Evolutionary conservation across 2,888 invertebrate genomes (phyloP).

Genomic region (Galerucella nymphaeae): DNA sequence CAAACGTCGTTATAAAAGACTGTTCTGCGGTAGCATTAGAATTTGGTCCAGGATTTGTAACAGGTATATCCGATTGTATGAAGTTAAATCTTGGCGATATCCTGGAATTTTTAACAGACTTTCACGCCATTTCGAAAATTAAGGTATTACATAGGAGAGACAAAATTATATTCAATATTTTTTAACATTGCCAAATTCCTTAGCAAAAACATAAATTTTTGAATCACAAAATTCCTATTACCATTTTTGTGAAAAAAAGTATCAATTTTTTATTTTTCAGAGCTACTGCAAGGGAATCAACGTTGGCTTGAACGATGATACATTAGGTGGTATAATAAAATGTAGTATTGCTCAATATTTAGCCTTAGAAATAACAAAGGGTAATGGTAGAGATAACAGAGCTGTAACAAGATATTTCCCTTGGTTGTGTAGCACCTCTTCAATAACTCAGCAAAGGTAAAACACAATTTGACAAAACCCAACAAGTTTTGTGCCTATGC

Average conservation of each 20-base stretch:
- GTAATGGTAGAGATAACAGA: constrained; percentile 85
- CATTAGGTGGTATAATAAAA: constrained; percentile 95
- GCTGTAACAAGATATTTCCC: constrained; percentile 86
- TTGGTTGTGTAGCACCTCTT: constrained; percentile 84
- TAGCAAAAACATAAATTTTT: no score
- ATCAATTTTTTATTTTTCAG: constrained; percentile 60
- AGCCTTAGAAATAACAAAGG: constrained; percentile 92
- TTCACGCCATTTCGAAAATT: constrained; percentile 95
- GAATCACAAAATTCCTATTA: no score
- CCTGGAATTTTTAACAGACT: constrained; percentile 94
- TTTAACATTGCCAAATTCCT: constrained; percentile 3
- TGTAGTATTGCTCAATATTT: constrained; percentile 94
- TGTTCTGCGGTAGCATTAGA: constrained; percentile 63
- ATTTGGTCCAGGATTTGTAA: constrained; percentile 72
- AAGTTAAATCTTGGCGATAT: constrained; percentile 91
- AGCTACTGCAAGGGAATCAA: constrained; percentile 76
- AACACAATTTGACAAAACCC: constrained; percentile 38
- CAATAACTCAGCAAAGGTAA: constrained; percentile 85
- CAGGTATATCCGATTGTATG: constrained; percentile 95
- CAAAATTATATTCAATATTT: no score
- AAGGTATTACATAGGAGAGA: constrained; percentile 73
- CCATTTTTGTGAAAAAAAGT: no score
- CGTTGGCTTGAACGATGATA: constrained; percentile 89
- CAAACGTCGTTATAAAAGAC: constrained; percentile 77
- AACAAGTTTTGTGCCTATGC: no score